phyloP scores from a whole-genome alignment of 2,888 invertebrate species.

The Nebria brevicollis region DNA sequence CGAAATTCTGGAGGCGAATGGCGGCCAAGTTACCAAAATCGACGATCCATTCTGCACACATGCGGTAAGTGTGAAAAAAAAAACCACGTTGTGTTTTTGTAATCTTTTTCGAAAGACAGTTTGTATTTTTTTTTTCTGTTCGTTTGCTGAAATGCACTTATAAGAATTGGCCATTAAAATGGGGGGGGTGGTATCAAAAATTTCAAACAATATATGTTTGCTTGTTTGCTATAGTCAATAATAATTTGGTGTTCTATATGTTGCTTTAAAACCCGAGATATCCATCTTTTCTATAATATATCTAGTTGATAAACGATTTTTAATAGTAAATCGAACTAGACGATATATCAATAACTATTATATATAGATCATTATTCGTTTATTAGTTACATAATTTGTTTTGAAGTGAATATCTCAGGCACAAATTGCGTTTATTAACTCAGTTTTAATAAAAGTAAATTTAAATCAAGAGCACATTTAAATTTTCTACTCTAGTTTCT shows the following conservation, averaged over 20 bases:
- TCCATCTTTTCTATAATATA: no score
- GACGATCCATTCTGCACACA: slow-evolving; percentile 90
- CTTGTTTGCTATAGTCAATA: slow-evolving; percentile 17
- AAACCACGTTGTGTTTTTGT: neutral
- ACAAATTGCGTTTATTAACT: neutral
- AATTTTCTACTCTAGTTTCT: neutral
- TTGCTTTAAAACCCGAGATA: neutral
- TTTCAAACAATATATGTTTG: slow-evolving; percentile 7
- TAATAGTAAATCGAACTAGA: no score
- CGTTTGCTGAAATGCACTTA: slow-evolving; percentile 27
- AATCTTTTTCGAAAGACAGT: neutral
- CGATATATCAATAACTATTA: no score
- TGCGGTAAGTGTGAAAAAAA: slow-evolving; percentile 75
- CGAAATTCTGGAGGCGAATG: slow-evolving; percentile 87
- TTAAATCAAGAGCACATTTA: neutral
- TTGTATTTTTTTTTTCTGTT: slow-evolving; percentile 20
- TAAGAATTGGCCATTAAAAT: neutral
- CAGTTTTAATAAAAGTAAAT: neutral
- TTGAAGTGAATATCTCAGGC: no score
- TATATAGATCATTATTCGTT: no score
- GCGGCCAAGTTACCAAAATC: slow-evolving; percentile 79
- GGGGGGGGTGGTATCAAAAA: neutral
- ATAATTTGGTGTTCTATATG: neutral
- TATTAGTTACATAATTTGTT: no score
- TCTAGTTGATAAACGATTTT: no score